Evolutionary conservation across 2,113 vertebrate species (phyloP).

Genomic region (Sturnira hondurensis): DNA sequence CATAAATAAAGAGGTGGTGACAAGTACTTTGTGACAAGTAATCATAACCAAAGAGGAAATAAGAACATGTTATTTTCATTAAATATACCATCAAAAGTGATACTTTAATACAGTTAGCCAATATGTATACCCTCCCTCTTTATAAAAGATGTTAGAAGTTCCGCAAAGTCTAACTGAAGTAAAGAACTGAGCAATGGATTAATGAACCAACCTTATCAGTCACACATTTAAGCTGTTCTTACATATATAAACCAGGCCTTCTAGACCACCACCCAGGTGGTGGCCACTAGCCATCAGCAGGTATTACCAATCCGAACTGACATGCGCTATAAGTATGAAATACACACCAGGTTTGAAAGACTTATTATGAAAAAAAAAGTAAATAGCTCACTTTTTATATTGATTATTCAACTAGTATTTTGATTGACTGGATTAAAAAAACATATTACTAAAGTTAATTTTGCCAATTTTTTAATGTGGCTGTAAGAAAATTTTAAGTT

Average conservation of each 20-base stretch:
- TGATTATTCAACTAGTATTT: not conserved
- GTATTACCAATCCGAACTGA: not conserved
- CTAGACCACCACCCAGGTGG: not conserved
- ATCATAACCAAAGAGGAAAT: not conserved
- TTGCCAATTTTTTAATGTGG: not conserved
- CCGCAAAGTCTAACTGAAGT: not conserved
- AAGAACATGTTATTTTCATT: not conserved
- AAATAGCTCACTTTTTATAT: not conserved
- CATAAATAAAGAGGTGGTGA: not conserved
- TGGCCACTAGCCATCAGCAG: not conserved
- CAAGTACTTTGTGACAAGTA: not conserved
- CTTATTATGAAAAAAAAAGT: not conserved
- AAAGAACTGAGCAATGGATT: not conserved
- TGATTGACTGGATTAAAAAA: not conserved
- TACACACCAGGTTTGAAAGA: not conserved
- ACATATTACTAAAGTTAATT: not conserved
- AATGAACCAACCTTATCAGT: not conserved
- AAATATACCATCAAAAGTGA: not conserved
- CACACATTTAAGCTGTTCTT: not conserved
- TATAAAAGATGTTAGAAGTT: not conserved
- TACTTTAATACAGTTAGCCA: not conserved
- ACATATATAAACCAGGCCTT: not conserved
- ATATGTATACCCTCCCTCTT: not conserved
- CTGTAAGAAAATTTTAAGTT: not conserved
- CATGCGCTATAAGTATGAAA: not conserved